Conservation (phyloP, 2,888 invertebrate species). For the Trachelus tabidus region DNA sequence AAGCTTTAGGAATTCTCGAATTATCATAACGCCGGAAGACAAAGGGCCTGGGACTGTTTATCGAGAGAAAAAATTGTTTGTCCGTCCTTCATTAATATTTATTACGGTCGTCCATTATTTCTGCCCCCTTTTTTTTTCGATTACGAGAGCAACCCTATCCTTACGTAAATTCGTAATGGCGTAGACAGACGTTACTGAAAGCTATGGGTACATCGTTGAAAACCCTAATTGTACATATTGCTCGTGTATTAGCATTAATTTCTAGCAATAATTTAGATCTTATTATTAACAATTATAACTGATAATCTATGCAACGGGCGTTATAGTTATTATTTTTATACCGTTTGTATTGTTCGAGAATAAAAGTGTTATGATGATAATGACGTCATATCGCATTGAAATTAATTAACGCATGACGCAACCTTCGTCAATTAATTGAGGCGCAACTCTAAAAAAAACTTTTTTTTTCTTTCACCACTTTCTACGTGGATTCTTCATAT, state of each 20-base stretch:
- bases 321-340: conserved; percentile 50
- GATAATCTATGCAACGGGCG: conserved; percentile 15
- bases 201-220: background rate
- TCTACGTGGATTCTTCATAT: background rate
- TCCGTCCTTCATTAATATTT: background rate
- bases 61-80: background rate
- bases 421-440: background rate
- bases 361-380: conserved; percentile 41
- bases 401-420: background rate
- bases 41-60: background rate
- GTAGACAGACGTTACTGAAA: background rate
- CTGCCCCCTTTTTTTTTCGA: background rate
- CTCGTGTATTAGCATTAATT: conserved; percentile 34
- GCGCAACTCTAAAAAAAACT: background rate
- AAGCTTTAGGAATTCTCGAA: background rate
- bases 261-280: conserved; percentile 31
- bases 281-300: background rate
- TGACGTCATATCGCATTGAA: background rate
- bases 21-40: background rate
- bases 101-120: background rate
- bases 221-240: conserved; percentile 39
- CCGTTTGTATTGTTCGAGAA: conserved; percentile 49
- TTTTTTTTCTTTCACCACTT: background rate
- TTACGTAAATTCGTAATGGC: background rate
- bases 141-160: background rate